These are phyloP conservation scores for Thereuonema tuberculata DNA, from an alignment of 1,140 invertebrate genomes.

Conservation along the genomic window DNA sequence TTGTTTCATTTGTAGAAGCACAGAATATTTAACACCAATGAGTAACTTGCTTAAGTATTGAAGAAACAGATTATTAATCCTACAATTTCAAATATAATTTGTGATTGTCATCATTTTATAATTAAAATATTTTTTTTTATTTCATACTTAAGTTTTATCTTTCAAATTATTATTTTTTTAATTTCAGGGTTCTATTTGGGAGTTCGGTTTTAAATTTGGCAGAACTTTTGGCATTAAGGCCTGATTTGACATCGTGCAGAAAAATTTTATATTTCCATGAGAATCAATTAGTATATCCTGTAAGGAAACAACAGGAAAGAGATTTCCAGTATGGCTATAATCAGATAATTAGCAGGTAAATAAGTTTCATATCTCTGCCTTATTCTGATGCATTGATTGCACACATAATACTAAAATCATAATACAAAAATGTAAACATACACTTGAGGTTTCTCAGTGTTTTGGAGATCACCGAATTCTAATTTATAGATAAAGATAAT, in stretches of 20 bases:
- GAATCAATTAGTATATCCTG: conserved; percentile 60
- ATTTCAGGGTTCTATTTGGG: conserved; percentile 42
- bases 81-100: conserved; percentile 8
- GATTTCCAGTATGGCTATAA: conserved; percentile 68
- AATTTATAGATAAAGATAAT: too few species aligned
- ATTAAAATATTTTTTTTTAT: not conserved
- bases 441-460: too few species aligned
- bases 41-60: too few species aligned
- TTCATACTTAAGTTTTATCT: too few species aligned
- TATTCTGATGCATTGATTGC: conserved; percentile 41
- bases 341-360: too few species aligned
- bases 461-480: too few species aligned
- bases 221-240: conserved; percentile 50
- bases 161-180: conserved; percentile 18
- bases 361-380: too few species aligned
- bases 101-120: not conserved
- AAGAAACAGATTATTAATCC: too few species aligned
- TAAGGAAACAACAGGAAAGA: conserved; percentile 46
- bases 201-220: conserved; percentile 58
- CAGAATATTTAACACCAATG: too few species aligned
- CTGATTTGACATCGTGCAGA: conserved; percentile 41
- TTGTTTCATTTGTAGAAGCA: too few species aligned
- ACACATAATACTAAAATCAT: conserved; percentile 8
- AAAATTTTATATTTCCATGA: conserved; percentile 69
- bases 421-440: too few species aligned